Base-by-base conservation (phyloP, 2,888 invertebrate genomes). In the Resseliella maxima region DNA sequence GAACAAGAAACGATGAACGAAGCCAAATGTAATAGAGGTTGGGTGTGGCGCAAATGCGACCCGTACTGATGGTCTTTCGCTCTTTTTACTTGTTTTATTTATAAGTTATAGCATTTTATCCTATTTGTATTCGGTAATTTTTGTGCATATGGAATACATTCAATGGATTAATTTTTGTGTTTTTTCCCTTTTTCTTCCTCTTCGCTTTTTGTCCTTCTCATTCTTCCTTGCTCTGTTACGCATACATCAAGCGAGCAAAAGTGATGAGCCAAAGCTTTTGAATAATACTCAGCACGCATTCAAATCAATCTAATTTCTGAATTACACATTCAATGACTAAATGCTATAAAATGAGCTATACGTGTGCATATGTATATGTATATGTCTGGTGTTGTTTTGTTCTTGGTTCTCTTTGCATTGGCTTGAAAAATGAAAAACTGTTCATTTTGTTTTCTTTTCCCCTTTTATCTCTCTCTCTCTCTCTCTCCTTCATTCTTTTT, bases 221-320 rank as follows among this genome's bases (percentile, higher is more conserved):
- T 41, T 8, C 41, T 41, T 41, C 12, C 6, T 41, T 41, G 41
- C n/a, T n/a, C n/a, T n/a, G n/a, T n/a, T n/a, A n/a, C n/a, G n/a
- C n/a, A n/a, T n/a, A n/a, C n/a, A n/a, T n/a, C n/a, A n/a, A 45
- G 45, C 8, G 21, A 50, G 18, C 59, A 59, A 24, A 59, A 27
- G 1, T 1, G 15, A 24, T 59, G 59, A 50, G 21, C 18, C 72
- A 72, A 72, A 72, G 72, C 72, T 27, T 72, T 31, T 72, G 72
- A 72, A 72, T 31, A 15, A 31, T 72, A 15, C 72, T 72, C 72
- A 27, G 35, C 72, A 72, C 35, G 72, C 72, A 72, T 72, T 72
- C 31, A 72, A 31, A 72, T 72, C 72, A 35, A 72, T 31, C 35
- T 72, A 31, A 72, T 72, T 72, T 72, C 5, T 72, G 72, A 6